Percentiles rank a stretch among this genome's conserved stretches.
phyloP scores from a whole-genome alignment of 2,797 vertebrate species.

The Artibeus jamaicensis region DNA sequence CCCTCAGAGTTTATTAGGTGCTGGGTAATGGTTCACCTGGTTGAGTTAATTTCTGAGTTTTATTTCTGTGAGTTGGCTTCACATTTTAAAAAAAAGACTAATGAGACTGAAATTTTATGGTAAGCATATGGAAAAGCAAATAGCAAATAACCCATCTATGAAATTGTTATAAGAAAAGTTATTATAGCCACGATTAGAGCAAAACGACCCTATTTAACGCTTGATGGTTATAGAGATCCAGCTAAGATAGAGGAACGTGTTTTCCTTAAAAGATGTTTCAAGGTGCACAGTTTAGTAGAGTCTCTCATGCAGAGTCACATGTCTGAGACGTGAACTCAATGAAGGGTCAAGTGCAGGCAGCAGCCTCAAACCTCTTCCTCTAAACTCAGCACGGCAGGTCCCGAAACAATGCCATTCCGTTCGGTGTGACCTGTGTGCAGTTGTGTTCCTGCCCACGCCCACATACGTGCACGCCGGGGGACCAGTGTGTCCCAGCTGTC shows the following conservation, averaged over 20 bases:
- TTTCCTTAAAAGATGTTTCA: background rate
- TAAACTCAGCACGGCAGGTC: background rate
- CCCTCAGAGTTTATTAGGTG: background rate
- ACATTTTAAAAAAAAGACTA: background rate
- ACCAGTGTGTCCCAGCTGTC: background rate
- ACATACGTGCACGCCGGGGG: too few relatives aligned
- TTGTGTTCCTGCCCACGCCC: background rate
- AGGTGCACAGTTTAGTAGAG: background rate
- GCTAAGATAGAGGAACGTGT: background rate
- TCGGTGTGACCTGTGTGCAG: background rate
- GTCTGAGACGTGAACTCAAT: background rate
- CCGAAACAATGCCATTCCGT: background rate
- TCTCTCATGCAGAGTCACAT: rapidly evolving
- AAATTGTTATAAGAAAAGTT: background rate
- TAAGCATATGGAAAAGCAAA: background rate
- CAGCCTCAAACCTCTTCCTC: background rate
- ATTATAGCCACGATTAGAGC: background rate
- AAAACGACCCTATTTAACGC: background rate
- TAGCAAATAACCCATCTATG: background rate
- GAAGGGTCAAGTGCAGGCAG: rapidly evolving
- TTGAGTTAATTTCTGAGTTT: conserved; percentile 15
- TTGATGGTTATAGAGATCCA: background rate
- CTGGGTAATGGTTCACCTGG: background rate
- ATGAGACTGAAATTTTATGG: background rate
- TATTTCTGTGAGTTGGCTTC: background rate